Base-by-base conservation (phyloP, 2,113 vertebrate genomes). In the Tricholaema leucomelas region DNA sequence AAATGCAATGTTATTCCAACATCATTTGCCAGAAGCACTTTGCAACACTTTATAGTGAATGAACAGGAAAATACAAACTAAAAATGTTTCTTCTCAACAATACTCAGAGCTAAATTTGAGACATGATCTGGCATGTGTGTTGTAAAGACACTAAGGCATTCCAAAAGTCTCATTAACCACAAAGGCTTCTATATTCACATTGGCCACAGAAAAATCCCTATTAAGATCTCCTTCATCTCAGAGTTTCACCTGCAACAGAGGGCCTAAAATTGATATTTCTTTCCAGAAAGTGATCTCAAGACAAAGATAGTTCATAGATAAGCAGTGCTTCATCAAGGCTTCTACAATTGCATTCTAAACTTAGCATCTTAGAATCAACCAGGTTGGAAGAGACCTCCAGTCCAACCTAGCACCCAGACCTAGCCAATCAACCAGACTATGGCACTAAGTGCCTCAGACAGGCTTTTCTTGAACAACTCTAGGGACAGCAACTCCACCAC, bases 101-200 rank as follows among this genome's bases (percentile, higher is more conserved):
- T 20, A 61, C 42, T 42, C 42, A 42, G 18, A 60, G 9, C 3
- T 64, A 38, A 81, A 56, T 72, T 36, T 54, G 40, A 8, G 17
- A 40, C 16, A 12, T 10, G 23, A 5, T 24, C n/a, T 81, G 30
- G 1, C 23, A 48, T 17, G 7, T 36, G 24, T 0, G 0, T 28
- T 79, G 12, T 28, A 88, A 71, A 78, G 27, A 56, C 15, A 55
- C 11, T 17, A 63, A 30, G 9, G 24, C 12, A 56, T 70, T 85
- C n/a, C 9, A 5, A 64, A 92, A 48, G 20, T 55, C 36, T 70
- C 4, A 0, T 35, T 52, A 81, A 67, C 9, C 4, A 28, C 35
- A 55, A 42, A 75, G 19, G 4, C 4, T 30, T 73, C 80, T 70
- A 28, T 44, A 44, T 28, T 67, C 31, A n/a, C 5, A 25, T 2